Evolutionary conservation across 2,797 vertebrate species (phyloP), one percentile per base, ranked within the genome.

Genomic region (Echiichthys vipera): DNA sequence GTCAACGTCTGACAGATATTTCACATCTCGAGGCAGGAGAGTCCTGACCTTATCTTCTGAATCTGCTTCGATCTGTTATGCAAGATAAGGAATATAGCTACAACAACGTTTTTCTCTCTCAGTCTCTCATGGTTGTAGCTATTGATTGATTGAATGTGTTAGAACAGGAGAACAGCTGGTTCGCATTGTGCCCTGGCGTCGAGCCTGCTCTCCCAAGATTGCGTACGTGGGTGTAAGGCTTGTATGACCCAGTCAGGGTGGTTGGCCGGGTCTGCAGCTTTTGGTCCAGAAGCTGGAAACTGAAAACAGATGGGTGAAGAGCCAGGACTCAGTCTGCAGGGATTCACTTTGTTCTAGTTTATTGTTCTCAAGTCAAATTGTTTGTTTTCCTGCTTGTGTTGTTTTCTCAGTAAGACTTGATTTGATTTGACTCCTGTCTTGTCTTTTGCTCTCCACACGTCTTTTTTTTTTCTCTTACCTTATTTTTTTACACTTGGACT

Each of bases 81-180:
- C 77, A 83, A 87, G 61, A 32, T 25, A 11, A 25, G 49, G 58
- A 66, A 14, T 43, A 67, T 65, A 46, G 54, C 70, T 43, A 27
- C 51, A 15, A 17, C 32, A 13, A 49, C 9, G 9, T 27, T 36
- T 25, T 32, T 11, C 36, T 17, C 53, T 4, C 43, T 11, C 27
- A 8, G 57, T 71, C 63, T 75, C 62, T 3, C 42, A 3, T 32
- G 39, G 61, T 71, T 71, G 71, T 63, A 71, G 74, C 47, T 24
- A 53, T 74, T 55, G 77, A 86, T 85, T 84, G 89, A 77, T 47
- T 39, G 71, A 72, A 43, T 64, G 18, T 70, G 83, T 7, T 42
- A 4, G 76, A 75, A 78, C 64, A 20, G 61, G 30, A 69, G 83
- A 87, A 84, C 89, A 92, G 91, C 90, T 91, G 91, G 69, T 91